phyloP scores from a whole-genome alignment of 2,888 invertebrate genomes.

The Dynastes tityus region DNA sequence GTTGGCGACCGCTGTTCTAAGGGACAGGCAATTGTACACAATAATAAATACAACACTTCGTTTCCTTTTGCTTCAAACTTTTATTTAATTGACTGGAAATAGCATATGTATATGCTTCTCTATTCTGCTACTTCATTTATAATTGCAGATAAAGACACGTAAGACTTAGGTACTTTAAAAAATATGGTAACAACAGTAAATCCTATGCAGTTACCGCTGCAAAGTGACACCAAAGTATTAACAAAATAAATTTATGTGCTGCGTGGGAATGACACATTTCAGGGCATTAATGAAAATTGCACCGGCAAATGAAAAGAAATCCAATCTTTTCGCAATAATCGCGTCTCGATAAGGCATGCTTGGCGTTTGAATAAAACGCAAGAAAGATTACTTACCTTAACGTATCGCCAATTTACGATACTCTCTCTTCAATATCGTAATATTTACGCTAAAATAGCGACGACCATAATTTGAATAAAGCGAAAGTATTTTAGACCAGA shows the following conservation, averaged over 20 bases:
- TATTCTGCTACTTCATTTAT: too few species aligned
- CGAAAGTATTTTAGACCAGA: slow-evolving; percentile 8
- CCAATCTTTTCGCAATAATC: not conserved
- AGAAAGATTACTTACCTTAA: too few species aligned
- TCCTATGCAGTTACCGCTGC: not conserved
- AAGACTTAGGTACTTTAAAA: too few species aligned
- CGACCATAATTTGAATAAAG: slow-evolving; percentile 9
- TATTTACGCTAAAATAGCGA: slow-evolving; percentile 10
- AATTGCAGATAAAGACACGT: too few species aligned
- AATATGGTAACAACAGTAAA: not conserved
- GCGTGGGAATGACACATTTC: not conserved
- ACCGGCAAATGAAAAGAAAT: not conserved
- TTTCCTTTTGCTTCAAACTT: not conserved
- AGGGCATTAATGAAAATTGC: not conserved
- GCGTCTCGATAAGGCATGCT: slow-evolving; percentile 6
- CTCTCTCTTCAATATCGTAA: not conserved
- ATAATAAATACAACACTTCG: too few species aligned
- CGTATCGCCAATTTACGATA: not conserved
- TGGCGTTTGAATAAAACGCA: not conserved
- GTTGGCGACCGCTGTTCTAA: too few species aligned
- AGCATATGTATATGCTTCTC: too few species aligned
- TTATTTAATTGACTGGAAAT: not conserved
- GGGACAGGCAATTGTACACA: too few species aligned
- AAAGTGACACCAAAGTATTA: not conserved
- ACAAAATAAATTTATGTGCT: slow-evolving; percentile 7